Percentiles rank a stretch among this genome's conserved stretches.
Conservation (phyloP, 2,888 invertebrate genomes). For the Eupithecia vulgata region DNA sequence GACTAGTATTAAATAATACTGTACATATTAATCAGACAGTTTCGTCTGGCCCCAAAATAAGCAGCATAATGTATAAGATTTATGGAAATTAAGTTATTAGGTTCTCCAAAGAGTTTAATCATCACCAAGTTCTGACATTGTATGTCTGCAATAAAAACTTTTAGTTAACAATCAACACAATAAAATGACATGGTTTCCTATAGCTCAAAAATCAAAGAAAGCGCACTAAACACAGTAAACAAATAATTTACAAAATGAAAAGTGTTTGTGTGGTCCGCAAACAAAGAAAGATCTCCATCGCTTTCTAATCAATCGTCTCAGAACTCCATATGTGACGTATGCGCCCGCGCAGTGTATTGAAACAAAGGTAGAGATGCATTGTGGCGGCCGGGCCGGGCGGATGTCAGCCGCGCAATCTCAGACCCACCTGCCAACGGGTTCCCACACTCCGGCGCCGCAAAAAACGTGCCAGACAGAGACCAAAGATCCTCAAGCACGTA, state of each 20-base stretch:
- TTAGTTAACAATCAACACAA: background rate
- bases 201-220: background rate
- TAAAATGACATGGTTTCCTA: too few relatives aligned
- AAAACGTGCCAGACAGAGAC: constrained; percentile 78
- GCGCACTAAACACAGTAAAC: constrained; percentile 5
- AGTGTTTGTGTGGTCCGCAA: constrained; percentile 14
- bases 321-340: constrained; percentile 70
- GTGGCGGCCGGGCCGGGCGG: constrained; percentile 74
- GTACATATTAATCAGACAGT: background rate
- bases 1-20: background rate
- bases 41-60: background rate
- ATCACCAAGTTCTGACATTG: too few relatives aligned
- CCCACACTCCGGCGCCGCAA: constrained; percentile 84
- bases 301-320: constrained; percentile 60
- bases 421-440: constrained; percentile 83
- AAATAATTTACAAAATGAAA: constrained; percentile 7
- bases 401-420: constrained; percentile 83
- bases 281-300: constrained; percentile 25
- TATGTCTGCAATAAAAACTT: background rate
- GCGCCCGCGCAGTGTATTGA: constrained; percentile 71
- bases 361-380: constrained; percentile 80
- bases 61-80: background rate
- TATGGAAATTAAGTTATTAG: background rate
- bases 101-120: background rate
- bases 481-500: constrained; percentile 54